A percentile compares a stretch with the other conserved stretches of the same genome.
Evolutionary conservation across 2,113 vertebrate species (phyloP).

Genomic region (Zeus faber): DNA sequence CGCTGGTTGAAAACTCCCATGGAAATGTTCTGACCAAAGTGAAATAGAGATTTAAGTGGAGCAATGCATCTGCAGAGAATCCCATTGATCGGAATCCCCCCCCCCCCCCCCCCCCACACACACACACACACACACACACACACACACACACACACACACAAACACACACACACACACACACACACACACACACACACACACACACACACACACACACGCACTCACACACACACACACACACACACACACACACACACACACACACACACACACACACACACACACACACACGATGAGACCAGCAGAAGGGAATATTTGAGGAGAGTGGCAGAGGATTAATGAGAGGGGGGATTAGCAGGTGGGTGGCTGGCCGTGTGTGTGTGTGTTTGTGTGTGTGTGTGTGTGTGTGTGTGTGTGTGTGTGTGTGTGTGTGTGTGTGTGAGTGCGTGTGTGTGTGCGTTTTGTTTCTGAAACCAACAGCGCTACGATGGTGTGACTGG

Average conservation of each 20-base stretch:
- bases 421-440: slow-evolving; percentile 20
- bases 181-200: neutral
- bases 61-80: slow-evolving; percentile 8
- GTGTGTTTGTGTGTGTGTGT: slow-evolving; percentile 10
- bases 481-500: too few species aligned
- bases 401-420: slow-evolving; percentile 48
- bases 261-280: slow-evolving; percentile 15
- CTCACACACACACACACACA: neutral
- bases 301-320: slow-evolving; percentile 88
- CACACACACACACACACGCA: neutral
- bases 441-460: slow-evolving; percentile 26
- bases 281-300: slow-evolving; percentile 39
- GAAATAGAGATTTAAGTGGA: slow-evolving; percentile 25
- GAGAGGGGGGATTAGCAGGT: slow-evolving; percentile 94
- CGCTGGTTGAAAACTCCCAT: neutral
- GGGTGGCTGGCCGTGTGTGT: slow-evolving; percentile 66
- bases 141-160: neutral
- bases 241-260: slow-evolving; percentile 20
- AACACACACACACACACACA: slow-evolving; percentile 1
- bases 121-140: neutral
- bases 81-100: slow-evolving; percentile 16
- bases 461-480: slow-evolving; percentile 18
- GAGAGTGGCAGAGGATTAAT: slow-evolving; percentile 89
- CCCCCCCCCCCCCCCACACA: slow-evolving; percentile 3
- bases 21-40: slow-evolving; percentile 16